Base-by-base conservation (phyloP, 2,797 vertebrate species). In the Epinephelus awoara region DNA sequence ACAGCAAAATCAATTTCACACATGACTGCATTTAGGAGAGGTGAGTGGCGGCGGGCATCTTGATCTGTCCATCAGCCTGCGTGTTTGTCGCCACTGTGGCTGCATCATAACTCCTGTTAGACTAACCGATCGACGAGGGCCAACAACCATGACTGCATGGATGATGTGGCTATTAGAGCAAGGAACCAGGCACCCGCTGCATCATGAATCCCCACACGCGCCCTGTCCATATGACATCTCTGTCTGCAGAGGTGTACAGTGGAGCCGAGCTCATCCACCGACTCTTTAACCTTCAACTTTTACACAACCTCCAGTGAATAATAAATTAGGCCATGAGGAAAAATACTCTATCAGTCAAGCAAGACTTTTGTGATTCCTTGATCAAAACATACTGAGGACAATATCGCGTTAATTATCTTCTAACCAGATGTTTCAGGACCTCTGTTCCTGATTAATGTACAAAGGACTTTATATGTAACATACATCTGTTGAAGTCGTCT, bases 1-100 rank as follows among this genome's bases (percentile, higher is more conserved):
- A 91, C 62, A 19, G 88, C 87, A 84, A 90, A 93, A 92, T 94
- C 92, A 92, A 94, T 95, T 95, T 94, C 94, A 91, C 90, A 88
- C 91, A 83, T 83, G 91, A 61, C 77, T 90, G 89, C 70, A 3
- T 92, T 88, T 27, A 71, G 55, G 78, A 86, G 83, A 87, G 87
- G 76, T 78, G 87, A 89, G 76, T 81, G 83, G 79, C n/a, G 13
- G 71, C 63, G 34, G 83, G 80, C 83, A 76, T 90, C 88, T 90
- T 80, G 84, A 93, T 93, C 84, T 71, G 89, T 90, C 89, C 85
- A 76, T 92, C 90, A 90, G 79, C 46, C 74, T 1, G 21, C 14
- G 3, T 64, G 70, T 62, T 65, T 59, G 38, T 67, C 46, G 1
- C 17, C 9, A 57, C 72, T 12, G 73, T 42, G 69, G 63, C 83